Evolutionary conservation across 2,797 vertebrate genomes (phyloP).

Genomic region (Sebastes vulpes): DNA sequence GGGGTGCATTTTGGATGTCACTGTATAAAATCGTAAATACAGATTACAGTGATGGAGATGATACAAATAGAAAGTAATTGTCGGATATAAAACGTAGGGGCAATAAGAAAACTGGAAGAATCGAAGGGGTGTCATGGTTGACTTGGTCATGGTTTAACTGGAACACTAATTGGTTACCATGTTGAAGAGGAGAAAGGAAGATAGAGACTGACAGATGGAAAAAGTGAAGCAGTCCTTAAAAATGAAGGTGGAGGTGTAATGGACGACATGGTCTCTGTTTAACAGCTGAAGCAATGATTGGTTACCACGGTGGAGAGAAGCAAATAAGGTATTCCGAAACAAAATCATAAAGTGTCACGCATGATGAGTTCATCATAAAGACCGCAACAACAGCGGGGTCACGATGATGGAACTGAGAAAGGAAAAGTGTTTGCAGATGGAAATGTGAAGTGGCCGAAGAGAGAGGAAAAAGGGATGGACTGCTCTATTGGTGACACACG

Average conservation of each 20-base stretch:
- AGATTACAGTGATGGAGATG: not conserved
- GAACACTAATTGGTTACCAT: not conserved
- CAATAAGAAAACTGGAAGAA: not conserved
- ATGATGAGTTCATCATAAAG: not conserved
- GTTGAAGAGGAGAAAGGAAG: not conserved
- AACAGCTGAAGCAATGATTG: not conserved
- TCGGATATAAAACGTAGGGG: rapidly evolving
- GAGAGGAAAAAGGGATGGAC: not conserved
- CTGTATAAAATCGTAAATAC: not conserved
- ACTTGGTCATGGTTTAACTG: too few species aligned
- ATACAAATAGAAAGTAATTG: not conserved
- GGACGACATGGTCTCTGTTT: not conserved
- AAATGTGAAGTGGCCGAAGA: not conserved
- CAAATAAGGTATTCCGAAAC: not conserved
- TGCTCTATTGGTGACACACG: not conserved
- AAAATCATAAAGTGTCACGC: not conserved
- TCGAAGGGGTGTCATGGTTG: not conserved
- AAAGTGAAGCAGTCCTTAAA: not conserved
- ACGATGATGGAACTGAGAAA: not conserved
- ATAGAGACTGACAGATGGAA: not conserved
- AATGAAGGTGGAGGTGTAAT: not conserved
- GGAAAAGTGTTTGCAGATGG: not conserved
- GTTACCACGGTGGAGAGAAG: not conserved
- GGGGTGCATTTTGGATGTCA: not conserved
- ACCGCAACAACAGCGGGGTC: not conserved